phyloP scores from a whole-genome alignment of 2,888 invertebrate species.

The Drosophila barbarae region DNA sequence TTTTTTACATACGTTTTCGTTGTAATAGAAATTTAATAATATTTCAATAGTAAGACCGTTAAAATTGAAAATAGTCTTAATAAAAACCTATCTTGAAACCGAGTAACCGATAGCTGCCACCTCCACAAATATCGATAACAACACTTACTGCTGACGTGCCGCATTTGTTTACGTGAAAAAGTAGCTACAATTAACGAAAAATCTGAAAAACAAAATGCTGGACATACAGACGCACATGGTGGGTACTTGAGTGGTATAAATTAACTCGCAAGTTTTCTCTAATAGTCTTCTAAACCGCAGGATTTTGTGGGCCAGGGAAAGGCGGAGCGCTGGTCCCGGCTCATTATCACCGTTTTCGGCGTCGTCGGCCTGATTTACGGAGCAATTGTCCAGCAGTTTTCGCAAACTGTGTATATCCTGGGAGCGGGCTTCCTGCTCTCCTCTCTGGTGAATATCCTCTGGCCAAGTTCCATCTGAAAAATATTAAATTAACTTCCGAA shows the following conservation, averaged over 20 bases:
- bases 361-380: slow-evolving; percentile 95
- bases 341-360: slow-evolving; percentile 94
- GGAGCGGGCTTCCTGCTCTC: slow-evolving; percentile 94
- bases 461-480: not conserved
- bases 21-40: too few species aligned
- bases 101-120: not conserved
- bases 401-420: slow-evolving; percentile 95
- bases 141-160: slow-evolving; percentile 63
- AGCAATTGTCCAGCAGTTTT: slow-evolving; percentile 96
- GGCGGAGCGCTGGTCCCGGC: slow-evolving; percentile 93
- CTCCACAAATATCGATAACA: not conserved
- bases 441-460: slow-evolving; percentile 83
- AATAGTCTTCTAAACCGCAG: slow-evolving; percentile 79
- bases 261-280: not conserved
- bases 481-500: not conserved
- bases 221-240: slow-evolving; percentile 80
- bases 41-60: too few species aligned
- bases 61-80: too few species aligned
- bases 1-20: too few species aligned
- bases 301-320: slow-evolving; percentile 95
- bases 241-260: slow-evolving; percentile 14
- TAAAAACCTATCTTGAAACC: not conserved
- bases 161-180: slow-evolving; percentile 62
- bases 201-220: slow-evolving; percentile 69
- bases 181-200: slow-evolving; percentile 3